Base-by-base conservation (phyloP, 2,797 vertebrate species). In the Propithecus deckenii region DNA sequence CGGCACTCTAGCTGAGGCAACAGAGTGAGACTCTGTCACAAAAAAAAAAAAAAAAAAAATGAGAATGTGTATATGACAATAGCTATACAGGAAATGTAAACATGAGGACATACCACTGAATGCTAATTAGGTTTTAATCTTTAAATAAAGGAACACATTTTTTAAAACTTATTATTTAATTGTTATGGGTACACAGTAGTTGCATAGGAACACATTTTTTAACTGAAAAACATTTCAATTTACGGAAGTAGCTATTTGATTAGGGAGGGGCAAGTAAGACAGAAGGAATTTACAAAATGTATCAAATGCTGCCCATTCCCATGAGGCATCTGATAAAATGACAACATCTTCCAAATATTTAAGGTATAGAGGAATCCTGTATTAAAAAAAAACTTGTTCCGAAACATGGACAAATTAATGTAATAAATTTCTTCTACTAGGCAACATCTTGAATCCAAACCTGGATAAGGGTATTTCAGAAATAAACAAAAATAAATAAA, bases 61-160 rank as follows among this genome's bases (percentile, higher is more conserved):
- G n/a, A 88, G 88, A 52, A 61, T 23, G 79, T 84, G 32, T 76
- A 4, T 23, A 41, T 79, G 86, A 92, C n/a, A 94, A 9, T 74
- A 89, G 63, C 50, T 35, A 1, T 71, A 55, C 72, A 83, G 72
- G 43, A 41, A 75, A 63, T 78, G 96, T 59, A 86, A 95, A 90
- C 72, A 85, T 1, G 23, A 95, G 67, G 81, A 20, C 25, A 8
- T 30, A 41, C n/a, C 38, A 13, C 3, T n/a, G 92, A 94, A 95
- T 81, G 86, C n/a, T 71, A 67, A 80, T 81, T n/a, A 59, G 59
- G 46, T n/a, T 74, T 91, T 75, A 28, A 80, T 96, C 79, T 91
- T 94, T 83, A 88, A 80, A 59, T 71, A 55, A 96, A 71, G 52
- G 32, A 86, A n/a, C 5, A 8, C 0, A 2, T 76, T 63, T 80